phyloP scores from a whole-genome alignment of 2,113 vertebrate species.

The Solea senegalensis region DNA sequence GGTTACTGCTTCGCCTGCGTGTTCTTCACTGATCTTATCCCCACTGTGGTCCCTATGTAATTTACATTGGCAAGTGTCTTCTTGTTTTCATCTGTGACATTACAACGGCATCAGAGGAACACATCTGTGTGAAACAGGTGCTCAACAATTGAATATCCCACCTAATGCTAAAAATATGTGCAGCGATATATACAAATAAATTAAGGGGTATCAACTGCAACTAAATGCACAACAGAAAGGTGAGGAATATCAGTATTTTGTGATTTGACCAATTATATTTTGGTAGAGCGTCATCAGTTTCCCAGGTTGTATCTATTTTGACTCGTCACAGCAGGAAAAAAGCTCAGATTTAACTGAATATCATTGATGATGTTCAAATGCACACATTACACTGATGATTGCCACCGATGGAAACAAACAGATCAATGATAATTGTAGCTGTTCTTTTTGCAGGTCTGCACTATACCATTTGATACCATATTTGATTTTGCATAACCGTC shows the following conservation, averaged over 20 bases:
- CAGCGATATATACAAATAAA: neutral
- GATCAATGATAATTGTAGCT: neutral
- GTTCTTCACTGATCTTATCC: conserved; percentile 61
- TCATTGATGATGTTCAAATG: neutral
- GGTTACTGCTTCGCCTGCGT: conserved; percentile 43
- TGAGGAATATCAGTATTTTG: too few species aligned
- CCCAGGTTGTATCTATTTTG: neutral
- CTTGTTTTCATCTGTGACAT: neutral
- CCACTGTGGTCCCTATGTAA: conserved; percentile 63
- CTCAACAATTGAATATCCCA: too few species aligned
- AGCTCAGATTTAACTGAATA: neutral
- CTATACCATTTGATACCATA: conserved; percentile 12
- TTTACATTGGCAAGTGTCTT: conserved; percentile 52
- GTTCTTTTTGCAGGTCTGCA: conserved; percentile 44
- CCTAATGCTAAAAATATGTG: too few species aligned
- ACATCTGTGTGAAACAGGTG: too few species aligned
- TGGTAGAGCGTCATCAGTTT: neutral
- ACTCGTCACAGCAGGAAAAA: neutral
- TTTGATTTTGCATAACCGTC: neutral
- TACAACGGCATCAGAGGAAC: too few species aligned
- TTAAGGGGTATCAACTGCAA: too few species aligned
- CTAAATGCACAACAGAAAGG: too few species aligned
- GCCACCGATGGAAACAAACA: neutral
- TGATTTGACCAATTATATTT: neutral
- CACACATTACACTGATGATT: neutral